These are phyloP conservation scores for Equus przewalskii DNA, from an alignment of 2,113 vertebrate species.

Conservation along the genomic window DNA sequence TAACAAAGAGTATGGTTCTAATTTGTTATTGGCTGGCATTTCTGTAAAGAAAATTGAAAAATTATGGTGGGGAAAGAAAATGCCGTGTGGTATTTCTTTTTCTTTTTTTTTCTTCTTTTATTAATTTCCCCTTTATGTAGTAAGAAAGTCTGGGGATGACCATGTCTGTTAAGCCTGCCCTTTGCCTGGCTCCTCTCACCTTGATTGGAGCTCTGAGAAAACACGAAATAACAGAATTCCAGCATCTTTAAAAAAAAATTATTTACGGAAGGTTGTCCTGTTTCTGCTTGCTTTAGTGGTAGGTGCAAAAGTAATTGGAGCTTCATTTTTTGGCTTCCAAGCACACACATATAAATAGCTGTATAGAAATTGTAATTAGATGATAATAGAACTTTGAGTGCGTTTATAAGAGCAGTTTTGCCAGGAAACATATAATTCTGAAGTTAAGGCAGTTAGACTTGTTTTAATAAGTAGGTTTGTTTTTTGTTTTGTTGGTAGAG, in stretches of 20 bases:
- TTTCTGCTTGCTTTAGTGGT: slow-evolving; percentile 83
- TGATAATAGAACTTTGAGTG: slow-evolving; percentile 86
- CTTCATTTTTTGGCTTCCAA: slow-evolving; percentile 82
- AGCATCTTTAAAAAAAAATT: slow-evolving; percentile 61
- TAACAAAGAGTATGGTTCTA: slow-evolving; percentile 83
- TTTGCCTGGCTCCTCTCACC: slow-evolving; percentile 62
- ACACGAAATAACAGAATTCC: slow-evolving; percentile 80
- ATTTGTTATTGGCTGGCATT: slow-evolving; percentile 86
- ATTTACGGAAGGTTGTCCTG: slow-evolving; percentile 76
- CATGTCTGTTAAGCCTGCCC: slow-evolving; percentile 67
- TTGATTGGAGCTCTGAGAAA: slow-evolving; percentile 71
- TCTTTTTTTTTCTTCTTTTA: slow-evolving; percentile 73
- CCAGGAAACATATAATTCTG: slow-evolving; percentile 84
- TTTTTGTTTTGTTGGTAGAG: slow-evolving; percentile 22
- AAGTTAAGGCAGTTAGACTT: slow-evolving; percentile 82
- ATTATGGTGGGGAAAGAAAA: slow-evolving; percentile 81
- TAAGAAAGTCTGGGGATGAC: slow-evolving; percentile 72
- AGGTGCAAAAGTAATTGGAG: slow-evolving; percentile 81
- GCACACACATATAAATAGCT: slow-evolving; percentile 82
- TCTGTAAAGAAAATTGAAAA: slow-evolving; percentile 82
- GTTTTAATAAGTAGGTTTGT: slow-evolving; percentile 80
- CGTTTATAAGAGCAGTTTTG: slow-evolving; percentile 85
- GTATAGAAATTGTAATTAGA: slow-evolving; percentile 86
- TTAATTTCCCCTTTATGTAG: slow-evolving; percentile 77
- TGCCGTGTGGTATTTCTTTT: slow-evolving; percentile 76